phyloP scores from a whole-genome alignment of 2,888 invertebrate genomes.

The Dynastes tityus region DNA sequence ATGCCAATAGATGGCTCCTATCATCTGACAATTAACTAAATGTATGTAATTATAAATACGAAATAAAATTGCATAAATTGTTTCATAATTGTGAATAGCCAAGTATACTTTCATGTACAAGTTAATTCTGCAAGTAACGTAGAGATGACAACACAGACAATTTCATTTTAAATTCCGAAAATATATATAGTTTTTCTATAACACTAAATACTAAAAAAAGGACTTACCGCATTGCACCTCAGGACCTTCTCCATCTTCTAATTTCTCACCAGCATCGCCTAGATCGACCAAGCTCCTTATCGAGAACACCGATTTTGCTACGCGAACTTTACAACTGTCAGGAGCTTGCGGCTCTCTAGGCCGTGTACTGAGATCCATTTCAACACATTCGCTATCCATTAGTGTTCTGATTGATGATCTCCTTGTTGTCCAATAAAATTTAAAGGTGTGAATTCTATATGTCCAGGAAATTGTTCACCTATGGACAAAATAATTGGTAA shows the following conservation, averaged over 20 bases:
- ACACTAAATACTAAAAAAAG: not conserved
- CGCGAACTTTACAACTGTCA: constrained; percentile 71
- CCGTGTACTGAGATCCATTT: constrained; percentile 73
- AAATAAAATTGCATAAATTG: too few species aligned
- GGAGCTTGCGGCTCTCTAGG: constrained; percentile 66
- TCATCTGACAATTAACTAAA: too few species aligned
- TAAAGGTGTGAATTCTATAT: too few species aligned
- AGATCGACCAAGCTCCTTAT: constrained; percentile 75
- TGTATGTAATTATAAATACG: too few species aligned
- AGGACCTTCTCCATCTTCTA: constrained; percentile 26
- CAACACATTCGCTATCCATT: constrained; percentile 59
- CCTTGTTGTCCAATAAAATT: not conserved
- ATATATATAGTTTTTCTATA: too few species aligned
- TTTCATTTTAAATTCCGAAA: too few species aligned
- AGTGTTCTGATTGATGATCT: not conserved
- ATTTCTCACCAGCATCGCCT: constrained; percentile 68
- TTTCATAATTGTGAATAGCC: too few species aligned
- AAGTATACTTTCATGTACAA: too few species aligned
- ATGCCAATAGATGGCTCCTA: too few species aligned
- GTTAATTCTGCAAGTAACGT: too few species aligned
- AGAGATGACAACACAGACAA: too few species aligned
- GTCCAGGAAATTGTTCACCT: not conserved
- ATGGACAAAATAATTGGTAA: not conserved
- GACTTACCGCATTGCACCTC: constrained; percentile 56
- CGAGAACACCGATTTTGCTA: constrained; percentile 76